Percentiles rank a stretch among this genome's conserved stretches.
These are phyloP conservation scores for Aotus griseimembra DNA, from an alignment of 2,797 vertebrate species.

Conservation along the genomic window DNA sequence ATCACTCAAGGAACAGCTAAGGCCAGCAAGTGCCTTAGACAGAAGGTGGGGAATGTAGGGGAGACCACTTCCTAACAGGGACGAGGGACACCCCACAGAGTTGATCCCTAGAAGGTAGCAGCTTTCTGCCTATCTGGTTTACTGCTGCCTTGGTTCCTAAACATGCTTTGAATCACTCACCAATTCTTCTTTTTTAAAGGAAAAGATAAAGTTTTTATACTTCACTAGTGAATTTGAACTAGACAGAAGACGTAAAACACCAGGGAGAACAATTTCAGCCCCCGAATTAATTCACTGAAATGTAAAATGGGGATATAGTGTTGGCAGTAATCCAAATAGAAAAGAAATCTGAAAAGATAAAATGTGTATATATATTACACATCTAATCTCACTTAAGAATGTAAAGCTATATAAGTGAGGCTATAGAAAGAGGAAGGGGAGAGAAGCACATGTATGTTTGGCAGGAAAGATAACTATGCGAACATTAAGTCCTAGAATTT, in stretches of 20 bases:
- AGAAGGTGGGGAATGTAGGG: neutral
- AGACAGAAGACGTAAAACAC: neutral
- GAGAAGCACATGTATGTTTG: neutral
- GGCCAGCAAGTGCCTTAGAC: neutral
- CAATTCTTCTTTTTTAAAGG: neutral
- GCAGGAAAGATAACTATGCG: neutral
- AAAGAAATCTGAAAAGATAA: constrained; percentile 26
- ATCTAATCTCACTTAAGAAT: constrained; percentile 2
- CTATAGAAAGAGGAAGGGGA: neutral
- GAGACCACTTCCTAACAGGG: too few relatives aligned
- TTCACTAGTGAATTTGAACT: neutral
- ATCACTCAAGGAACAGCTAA: neutral
- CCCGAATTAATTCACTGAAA: constrained; percentile 12
- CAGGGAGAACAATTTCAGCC: neutral
- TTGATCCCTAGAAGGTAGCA: neutral
- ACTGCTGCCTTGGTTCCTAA: neutral
- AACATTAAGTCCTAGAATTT: neutral
- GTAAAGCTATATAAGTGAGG: neutral
- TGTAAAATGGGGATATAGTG: neutral
- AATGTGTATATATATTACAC: neutral
- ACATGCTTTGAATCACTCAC: neutral
- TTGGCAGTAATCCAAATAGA: neutral
- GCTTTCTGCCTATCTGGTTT: neutral
- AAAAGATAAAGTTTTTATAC: neutral
- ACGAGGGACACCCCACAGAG: accelerated